These are phyloP conservation scores for Sabatieria punctata DNA, from an alignment of 2,888 invertebrate genomes.

Conservation along the genomic window DNA sequence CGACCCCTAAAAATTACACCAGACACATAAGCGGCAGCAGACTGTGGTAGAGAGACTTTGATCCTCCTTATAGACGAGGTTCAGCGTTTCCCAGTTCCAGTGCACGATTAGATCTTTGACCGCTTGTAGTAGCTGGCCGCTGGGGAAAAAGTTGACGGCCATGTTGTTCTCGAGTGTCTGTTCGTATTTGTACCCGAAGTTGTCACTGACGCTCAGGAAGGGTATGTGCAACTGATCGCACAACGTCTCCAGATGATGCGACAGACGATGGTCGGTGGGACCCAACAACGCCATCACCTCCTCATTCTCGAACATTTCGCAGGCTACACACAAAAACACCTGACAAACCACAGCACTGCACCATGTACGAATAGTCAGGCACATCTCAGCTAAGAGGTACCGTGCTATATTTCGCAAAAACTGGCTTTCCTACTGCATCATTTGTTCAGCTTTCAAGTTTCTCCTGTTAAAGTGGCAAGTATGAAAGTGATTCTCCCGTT, in stretches of 20 bases:
- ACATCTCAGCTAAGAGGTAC: no score
- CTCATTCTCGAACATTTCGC: slow-evolving; percentile 21
- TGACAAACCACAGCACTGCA: no score
- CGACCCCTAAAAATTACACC: neutral
- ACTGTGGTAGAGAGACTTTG: no score
- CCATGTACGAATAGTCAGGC: no score
- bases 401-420: no score
- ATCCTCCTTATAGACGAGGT: slow-evolving; percentile 80
- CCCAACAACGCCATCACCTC: slow-evolving; percentile 22
- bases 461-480: no score
- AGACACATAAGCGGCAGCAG: neutral
- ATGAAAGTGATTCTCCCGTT: no score
- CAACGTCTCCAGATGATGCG: slow-evolving; percentile 16
- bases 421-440: no score
- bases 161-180: neutral
- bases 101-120: slow-evolving; percentile 69
- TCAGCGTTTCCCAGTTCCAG: slow-evolving; percentile 79
- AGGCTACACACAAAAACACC: no score
- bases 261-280: slow-evolving; percentile 20
- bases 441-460: no score
- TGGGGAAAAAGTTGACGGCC: slow-evolving; percentile 67
- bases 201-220: no score
- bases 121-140: slow-evolving; percentile 55
- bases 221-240: neutral
- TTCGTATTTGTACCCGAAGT: neutral